Base-by-base conservation (phyloP, 2,888 invertebrate species). In the Isotomurus palustris region DNA sequence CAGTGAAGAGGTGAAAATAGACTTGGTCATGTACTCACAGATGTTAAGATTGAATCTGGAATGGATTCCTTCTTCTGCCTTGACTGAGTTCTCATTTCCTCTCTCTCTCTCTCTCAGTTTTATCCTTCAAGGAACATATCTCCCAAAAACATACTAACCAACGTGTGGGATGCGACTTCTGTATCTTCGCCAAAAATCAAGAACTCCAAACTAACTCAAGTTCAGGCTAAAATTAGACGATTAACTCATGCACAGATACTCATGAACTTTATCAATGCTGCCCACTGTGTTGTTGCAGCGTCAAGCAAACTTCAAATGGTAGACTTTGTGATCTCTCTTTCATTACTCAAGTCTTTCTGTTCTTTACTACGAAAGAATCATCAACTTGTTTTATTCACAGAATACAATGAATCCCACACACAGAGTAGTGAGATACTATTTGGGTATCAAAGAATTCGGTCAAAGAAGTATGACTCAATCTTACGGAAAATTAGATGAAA, bases 181-280 rank as follows among this genome's bases (percentile, higher is more conserved):
- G 43, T 22, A 17, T 5, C 21, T 5, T 21, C 10, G 50, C 50
- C 50, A 50, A 50, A 38, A n/a, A n/a, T n/a, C n/a, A n/a, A n/a
- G n/a, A n/a, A 38, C 12, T 24, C 36, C 38, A 24, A 49, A 50
- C 43, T 50, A 40, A 38, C 35, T 38, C 50, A 50, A 50, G 36
- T 19, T 43, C 21, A 38, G n/a, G 40, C 50, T 50, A 50, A 35
- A 50, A 50, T 50, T 50, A 50, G 50, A 50, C 25, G 25, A 36
- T 24, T 38, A 22, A 3, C 22, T 50, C 47, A 17, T 14, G 25
- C 14, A 10, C 32, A 32, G 8, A 10, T 32, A 8, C 32, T n/a
- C n/a, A n/a, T n/a, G n/a, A n/a, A n/a, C n/a, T n/a, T n/a, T n/a
- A n/a, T n/a, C n/a, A n/a, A n/a, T n/a, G n/a, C n/a, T n/a, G n/a